These are phyloP conservation scores for Biston betularia DNA, from an alignment of 2,888 invertebrate species.

Conservation along the genomic window DNA sequence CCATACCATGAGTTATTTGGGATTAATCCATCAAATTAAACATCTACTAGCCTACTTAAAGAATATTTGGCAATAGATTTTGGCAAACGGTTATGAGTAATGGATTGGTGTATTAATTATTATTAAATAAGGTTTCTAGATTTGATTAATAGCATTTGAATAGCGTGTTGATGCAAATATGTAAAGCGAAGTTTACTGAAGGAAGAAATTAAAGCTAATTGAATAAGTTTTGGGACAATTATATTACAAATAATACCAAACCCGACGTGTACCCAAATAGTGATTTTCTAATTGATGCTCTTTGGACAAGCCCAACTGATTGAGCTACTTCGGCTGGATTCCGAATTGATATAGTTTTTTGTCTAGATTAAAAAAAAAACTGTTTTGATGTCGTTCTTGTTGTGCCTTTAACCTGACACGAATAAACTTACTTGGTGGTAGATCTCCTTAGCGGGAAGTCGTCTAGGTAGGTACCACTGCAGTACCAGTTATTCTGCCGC, in stretches of 20 bases:
- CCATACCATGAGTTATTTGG: not conserved
- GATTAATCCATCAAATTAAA: not conserved
- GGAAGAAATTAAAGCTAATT: not conserved
- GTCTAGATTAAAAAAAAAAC: no score
- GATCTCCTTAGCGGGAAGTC: no score
- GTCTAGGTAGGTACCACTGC: no score
- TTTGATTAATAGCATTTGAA: slow-evolving; percentile 1
- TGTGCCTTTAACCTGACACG: not conserved
- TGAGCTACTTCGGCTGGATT: slow-evolving; percentile 4
- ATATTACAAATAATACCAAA: not conserved
- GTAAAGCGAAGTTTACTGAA: not conserved
- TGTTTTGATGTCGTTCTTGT: not conserved
- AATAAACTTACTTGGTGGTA: not conserved
- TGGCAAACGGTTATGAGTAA: slow-evolving; percentile 2
- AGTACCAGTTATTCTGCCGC: no score
- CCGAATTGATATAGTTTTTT: slow-evolving; percentile 1
- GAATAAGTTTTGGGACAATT: not conserved
- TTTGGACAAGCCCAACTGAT: not conserved
- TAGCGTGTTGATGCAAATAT: not conserved
- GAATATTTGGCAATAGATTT: not conserved
- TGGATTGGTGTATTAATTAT: not conserved
- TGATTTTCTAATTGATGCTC: not conserved
- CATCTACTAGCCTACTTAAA: not conserved
- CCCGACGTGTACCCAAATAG: not conserved
- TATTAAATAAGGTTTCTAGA: not conserved